These are phyloP conservation scores for Petrocephalus microphthalmus DNA, from an alignment of 2,113 vertebrate genomes.

Conservation along the genomic window DNA sequence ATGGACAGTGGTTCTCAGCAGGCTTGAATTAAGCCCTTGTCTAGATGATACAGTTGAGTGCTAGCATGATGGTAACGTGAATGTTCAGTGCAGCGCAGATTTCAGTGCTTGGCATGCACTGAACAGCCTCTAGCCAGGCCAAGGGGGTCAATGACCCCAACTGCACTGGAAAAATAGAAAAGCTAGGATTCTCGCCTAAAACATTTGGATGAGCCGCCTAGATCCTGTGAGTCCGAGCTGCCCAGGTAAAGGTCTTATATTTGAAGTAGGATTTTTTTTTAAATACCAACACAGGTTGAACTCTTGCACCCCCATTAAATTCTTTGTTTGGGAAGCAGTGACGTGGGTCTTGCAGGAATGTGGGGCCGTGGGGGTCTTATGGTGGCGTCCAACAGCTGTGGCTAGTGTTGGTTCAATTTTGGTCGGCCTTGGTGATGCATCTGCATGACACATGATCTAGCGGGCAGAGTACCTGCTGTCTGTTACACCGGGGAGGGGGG, in stretches of 20 bases:
- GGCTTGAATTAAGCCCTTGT: not conserved
- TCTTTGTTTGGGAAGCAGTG: not conserved
- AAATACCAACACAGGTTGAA: not conserved
- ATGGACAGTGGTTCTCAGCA: not conserved
- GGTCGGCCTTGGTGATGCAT: not conserved
- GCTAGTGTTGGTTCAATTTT: not conserved
- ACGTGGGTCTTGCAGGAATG: not conserved
- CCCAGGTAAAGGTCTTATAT: not conserved
- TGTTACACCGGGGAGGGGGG: not conserved
- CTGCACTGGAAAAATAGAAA: not conserved
- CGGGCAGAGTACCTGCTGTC: not conserved
- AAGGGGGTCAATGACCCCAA: not conserved
- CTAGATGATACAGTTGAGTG: not conserved
- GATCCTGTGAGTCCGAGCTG: not conserved
- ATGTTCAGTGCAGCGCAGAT: not conserved
- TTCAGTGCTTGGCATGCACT: not conserved
- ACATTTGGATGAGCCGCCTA: not conserved
- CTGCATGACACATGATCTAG: not conserved
- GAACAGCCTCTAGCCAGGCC: not conserved
- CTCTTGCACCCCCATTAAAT: not conserved
- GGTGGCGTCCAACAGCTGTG: not conserved
- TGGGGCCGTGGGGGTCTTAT: not conserved
- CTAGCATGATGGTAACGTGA: not conserved
- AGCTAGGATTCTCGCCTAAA: not conserved
- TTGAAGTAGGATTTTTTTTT: not conserved